Evolutionary conservation across 2,113 vertebrate species (phyloP).

Genomic region (Cygnus buccinator): DNA sequence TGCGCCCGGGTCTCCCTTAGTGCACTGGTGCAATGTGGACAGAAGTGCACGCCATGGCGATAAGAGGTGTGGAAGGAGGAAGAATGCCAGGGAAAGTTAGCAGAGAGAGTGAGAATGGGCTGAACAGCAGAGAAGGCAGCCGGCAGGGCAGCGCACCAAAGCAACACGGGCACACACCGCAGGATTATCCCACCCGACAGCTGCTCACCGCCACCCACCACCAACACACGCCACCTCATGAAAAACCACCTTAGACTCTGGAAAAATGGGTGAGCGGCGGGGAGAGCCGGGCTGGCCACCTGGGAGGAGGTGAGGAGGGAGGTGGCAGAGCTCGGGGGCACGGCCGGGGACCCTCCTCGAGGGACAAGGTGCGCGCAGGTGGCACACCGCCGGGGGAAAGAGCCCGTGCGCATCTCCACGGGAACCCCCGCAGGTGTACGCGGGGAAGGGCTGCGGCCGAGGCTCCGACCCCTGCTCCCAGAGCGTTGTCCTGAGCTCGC

Average conservation of each 20-base stretch:
- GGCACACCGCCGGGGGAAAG: no score
- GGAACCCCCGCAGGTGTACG: no score
- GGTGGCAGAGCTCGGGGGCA: neutral
- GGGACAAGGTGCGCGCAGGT: neutral
- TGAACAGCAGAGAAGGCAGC: neutral
- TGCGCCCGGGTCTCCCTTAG: neutral
- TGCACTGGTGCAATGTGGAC: fast-evolving
- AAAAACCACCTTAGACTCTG: neutral
- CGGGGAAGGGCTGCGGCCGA: neutral
- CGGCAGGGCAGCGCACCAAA: neutral
- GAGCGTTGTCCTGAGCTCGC: no score
- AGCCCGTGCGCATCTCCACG: no score
- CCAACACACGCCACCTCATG: neutral
- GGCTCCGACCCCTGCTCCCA: neutral
- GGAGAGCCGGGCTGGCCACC: neutral
- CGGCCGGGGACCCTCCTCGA: neutral
- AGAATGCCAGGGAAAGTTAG: neutral
- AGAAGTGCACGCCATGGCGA: fast-evolving
- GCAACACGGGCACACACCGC: neutral
- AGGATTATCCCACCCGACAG: neutral
- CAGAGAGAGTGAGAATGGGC: neutral
- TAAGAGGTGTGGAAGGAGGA: neutral
- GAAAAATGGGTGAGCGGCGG: neutral
- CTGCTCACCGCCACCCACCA: neutral
- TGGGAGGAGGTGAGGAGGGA: neutral